Evolutionary conservation across 2,113 vertebrate genomes (phyloP).

Genomic region (Origma solitaria): DNA sequence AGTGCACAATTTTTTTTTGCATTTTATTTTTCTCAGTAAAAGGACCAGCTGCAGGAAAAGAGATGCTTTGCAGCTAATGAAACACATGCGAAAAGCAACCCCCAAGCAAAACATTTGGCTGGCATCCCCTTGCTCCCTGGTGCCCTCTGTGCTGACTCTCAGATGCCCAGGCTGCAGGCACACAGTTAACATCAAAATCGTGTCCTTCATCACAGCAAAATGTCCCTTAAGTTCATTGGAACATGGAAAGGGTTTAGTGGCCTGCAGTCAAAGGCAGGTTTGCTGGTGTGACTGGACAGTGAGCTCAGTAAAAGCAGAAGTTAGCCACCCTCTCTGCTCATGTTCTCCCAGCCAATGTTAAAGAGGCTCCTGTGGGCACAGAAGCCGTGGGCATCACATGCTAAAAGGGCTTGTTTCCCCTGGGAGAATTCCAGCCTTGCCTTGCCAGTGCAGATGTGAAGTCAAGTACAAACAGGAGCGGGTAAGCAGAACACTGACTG

Average conservation of each 20-base stretch:
- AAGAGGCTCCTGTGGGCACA: not conserved
- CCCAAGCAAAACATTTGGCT: not conserved
- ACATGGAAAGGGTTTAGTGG: not conserved
- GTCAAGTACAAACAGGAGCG: not conserved
- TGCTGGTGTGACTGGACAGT: not conserved
- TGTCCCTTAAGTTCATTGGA: not conserved
- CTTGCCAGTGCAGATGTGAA: not conserved
- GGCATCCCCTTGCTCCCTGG: not conserved
- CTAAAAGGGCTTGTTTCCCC: not conserved
- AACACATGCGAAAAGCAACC: not conserved
- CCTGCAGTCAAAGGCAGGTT: not conserved
- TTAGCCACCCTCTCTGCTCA: not conserved
- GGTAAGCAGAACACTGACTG: not conserved
- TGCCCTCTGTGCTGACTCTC: not conserved
- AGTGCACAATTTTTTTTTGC: not conserved
- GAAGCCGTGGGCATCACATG: fast-evolving
- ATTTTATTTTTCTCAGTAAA: not conserved
- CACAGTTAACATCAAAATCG: not conserved
- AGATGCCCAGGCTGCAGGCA: not conserved
- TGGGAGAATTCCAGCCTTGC: not conserved
- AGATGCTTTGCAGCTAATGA: not conserved
- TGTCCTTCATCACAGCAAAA: not conserved
- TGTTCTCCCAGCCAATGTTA: not conserved
- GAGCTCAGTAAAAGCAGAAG: not conserved
- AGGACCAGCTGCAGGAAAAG: not conserved